Evolutionary conservation across 1,140 invertebrate species (phyloP).

Genomic region (Brachystomella parvula): DNA sequence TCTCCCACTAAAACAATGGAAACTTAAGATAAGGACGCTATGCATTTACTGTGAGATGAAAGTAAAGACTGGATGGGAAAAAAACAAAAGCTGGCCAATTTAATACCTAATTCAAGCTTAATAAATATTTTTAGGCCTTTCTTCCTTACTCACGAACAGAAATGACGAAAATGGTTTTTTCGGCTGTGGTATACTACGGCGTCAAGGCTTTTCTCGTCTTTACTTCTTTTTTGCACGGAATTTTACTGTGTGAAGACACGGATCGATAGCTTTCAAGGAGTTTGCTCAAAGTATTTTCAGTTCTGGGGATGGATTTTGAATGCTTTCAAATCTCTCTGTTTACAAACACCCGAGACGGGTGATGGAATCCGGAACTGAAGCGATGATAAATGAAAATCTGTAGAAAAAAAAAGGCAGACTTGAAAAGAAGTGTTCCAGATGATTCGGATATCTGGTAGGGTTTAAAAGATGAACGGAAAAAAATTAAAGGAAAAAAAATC

Average conservation of each 20-base stretch:
- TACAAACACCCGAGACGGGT: too few species aligned
- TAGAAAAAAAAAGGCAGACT: not conserved
- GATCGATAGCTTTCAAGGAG: not conserved
- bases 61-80: not conserved
- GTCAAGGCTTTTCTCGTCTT: not conserved
- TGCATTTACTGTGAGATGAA: not conserved
- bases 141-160: too few species aligned
- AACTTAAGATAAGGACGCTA: not conserved
- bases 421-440: not conserved
- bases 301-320: not conserved
- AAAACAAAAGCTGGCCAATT: not conserved
- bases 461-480: not conserved
- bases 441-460: not conserved
- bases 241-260: not conserved
- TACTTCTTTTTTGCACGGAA: not conserved
- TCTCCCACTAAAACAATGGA: not conserved
- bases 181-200: not conserved
- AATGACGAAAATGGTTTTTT: not conserved
- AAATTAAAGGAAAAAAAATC: too few species aligned
- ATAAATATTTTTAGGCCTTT: not conserved
- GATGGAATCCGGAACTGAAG: too few species aligned
- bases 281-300: not conserved
- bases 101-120: not conserved
- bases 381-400: not conserved
- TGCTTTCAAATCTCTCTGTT: not conserved